Evolutionary conservation across 1,140 invertebrate genomes (phyloP).

Genomic region (Vollenhovia emeryi): DNA sequence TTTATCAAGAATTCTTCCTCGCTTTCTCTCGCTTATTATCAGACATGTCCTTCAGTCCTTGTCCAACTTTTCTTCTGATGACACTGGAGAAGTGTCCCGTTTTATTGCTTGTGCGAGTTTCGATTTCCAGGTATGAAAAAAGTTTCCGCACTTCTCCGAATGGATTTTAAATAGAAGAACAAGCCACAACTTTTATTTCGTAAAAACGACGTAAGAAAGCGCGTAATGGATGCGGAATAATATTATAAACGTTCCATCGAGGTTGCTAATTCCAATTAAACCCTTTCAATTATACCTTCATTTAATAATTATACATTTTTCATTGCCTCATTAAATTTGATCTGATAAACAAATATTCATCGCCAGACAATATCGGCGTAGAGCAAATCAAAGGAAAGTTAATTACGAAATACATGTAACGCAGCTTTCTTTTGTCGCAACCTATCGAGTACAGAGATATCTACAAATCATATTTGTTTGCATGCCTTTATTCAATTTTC

Average conservation of each 20-base stretch:
- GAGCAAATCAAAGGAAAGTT: not conserved
- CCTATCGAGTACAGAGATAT: not conserved
- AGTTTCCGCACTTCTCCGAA: not conserved
- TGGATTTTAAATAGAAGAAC: constrained; percentile 9
- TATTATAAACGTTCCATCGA: constrained; percentile 4
- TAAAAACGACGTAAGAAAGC: not conserved
- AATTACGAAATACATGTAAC: not conserved
- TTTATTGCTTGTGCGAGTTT: not conserved
- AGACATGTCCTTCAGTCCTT: not conserved
- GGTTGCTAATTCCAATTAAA: not conserved
- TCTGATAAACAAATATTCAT: not conserved
- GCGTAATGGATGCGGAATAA: not conserved
- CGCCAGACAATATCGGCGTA: not conserved
- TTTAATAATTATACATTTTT: not conserved
- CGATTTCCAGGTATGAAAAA: constrained; percentile 23
- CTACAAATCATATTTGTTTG: not conserved
- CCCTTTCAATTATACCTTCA: not conserved
- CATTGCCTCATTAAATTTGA: not conserved
- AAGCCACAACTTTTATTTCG: not conserved
- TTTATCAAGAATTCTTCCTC: constrained; percentile 7
- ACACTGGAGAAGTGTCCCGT: not conserved
- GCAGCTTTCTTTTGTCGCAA: not conserved
- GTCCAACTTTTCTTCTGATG: not conserved
- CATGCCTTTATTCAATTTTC: not conserved
- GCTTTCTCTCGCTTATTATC: not conserved